Percentiles rank a stretch among this genome's conserved stretches.
Evolutionary conservation across 1,140 invertebrate genomes (phyloP).

Genomic region (Hycleus cichorii): DNA sequence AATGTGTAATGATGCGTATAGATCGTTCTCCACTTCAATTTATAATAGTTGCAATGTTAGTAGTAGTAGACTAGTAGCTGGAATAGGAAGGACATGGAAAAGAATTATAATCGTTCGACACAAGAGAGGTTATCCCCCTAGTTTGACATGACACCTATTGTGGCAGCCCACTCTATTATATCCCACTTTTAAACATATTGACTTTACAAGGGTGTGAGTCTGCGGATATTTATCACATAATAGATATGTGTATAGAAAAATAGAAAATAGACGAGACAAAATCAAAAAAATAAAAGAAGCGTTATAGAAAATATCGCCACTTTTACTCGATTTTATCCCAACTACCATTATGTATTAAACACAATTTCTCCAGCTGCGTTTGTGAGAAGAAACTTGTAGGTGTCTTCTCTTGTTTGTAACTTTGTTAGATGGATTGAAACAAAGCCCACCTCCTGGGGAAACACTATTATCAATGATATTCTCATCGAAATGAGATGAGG

Average conservation of each 20-base stretch:
- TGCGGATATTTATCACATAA: slow-evolving; percentile 21
- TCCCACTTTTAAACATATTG: slow-evolving; percentile 37
- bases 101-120: neutral
- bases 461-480: neutral
- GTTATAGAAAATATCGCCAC: no score
- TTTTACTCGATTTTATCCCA: no score
- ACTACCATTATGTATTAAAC: no score
- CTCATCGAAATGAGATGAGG: no score
- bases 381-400: no score
- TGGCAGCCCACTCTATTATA: slow-evolving; percentile 38
- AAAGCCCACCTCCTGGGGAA: neutral
- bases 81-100: slow-evolving; percentile 1
- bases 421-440: slow-evolving; percentile 7
- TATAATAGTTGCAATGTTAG: neutral
- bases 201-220: slow-evolving; percentile 39
- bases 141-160: slow-evolving; percentile 36
- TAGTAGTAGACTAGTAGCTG: neutral
- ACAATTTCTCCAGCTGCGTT: no score
- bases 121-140: slow-evolving; percentile 20
- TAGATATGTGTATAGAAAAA: neutral
- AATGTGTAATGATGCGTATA: slow-evolving; percentile 34
- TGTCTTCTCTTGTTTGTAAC: no score
- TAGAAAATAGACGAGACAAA: no score
- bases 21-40: slow-evolving; percentile 6
- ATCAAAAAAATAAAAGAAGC: no score